phyloP scores from a whole-genome alignment of 2,113 vertebrate genomes.

The Antennarius striatus region DNA sequence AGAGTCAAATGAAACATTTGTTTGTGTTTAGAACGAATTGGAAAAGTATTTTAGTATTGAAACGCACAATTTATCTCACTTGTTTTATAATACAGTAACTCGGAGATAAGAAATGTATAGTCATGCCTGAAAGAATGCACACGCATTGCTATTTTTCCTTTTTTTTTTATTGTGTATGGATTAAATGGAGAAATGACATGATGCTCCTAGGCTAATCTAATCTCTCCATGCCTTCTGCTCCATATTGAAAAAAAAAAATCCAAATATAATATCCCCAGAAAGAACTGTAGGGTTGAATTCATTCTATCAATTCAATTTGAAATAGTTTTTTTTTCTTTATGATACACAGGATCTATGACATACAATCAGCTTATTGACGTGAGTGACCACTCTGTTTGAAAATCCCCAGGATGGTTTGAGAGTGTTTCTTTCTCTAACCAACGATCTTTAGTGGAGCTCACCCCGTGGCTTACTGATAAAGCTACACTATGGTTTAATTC shows the following conservation, averaged over 20 bases:
- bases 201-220: neutral
- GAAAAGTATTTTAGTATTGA: too few species aligned
- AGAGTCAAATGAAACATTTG: neutral
- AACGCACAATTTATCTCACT: too few species aligned
- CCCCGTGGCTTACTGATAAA: neutral
- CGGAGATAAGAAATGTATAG: too few species aligned
- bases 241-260: neutral
- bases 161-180: too few species aligned
- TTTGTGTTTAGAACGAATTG: neutral
- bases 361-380: neutral
- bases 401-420: neutral
- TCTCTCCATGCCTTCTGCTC: neutral
- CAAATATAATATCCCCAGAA: too few species aligned
- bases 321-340: too few species aligned
- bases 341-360: neutral
- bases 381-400: neutral
- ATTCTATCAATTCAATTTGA: too few species aligned
- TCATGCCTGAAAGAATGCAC: too few species aligned
- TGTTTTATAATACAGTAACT: too few species aligned
- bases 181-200: neutral
- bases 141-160: too few species aligned
- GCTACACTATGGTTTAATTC: slow-evolving; percentile 2
- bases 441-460: neutral
- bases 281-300: too few species aligned
- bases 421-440: neutral